Conservation (phyloP, 2,113 vertebrate species). For the Perca fluviatilis region DNA sequence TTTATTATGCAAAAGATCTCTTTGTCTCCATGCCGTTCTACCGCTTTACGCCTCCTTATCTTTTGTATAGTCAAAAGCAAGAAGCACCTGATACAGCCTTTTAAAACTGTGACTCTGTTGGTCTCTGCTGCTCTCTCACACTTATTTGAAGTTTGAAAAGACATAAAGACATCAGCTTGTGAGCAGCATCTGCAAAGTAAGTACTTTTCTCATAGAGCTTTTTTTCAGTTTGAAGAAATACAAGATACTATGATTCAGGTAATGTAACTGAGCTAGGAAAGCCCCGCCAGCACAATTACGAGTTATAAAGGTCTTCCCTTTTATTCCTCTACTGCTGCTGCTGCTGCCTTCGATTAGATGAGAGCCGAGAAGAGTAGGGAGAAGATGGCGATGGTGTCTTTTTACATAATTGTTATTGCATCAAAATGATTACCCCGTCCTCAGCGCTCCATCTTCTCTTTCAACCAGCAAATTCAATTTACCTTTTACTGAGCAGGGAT, state of each 20-base stretch:
- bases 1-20: conserved; percentile 37
- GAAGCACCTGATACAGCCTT: conserved; percentile 33
- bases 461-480: conserved; percentile 63
- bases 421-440: conserved; percentile 62
- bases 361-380: conserved; percentile 36
- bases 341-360: conserved; percentile 51
- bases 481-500: conserved; percentile 25
- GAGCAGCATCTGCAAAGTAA: conserved; percentile 49
- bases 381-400: conserved; percentile 45
- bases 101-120: conserved; percentile 29
- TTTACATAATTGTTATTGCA: conserved; percentile 71
- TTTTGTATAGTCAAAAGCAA: conserved; percentile 33
- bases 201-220: conserved; percentile 33
- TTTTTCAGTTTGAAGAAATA: conserved; percentile 35
- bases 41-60: conserved; percentile 46
- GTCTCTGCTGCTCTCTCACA: conserved; percentile 26
- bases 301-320: conserved; percentile 33
- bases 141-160: conserved; percentile 50
- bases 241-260: conserved; percentile 36
- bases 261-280: conserved; percentile 45
- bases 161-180: conserved; percentile 33
- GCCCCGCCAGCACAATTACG: conserved; percentile 27
- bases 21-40: conserved; percentile 11
- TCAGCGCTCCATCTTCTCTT: conserved; percentile 45
- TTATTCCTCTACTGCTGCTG: conserved; percentile 35